Percentiles rank a stretch among this genome's conserved stretches.
Conservation (phyloP, 2,113 vertebrate species). For the Thermophis baileyi region DNA sequence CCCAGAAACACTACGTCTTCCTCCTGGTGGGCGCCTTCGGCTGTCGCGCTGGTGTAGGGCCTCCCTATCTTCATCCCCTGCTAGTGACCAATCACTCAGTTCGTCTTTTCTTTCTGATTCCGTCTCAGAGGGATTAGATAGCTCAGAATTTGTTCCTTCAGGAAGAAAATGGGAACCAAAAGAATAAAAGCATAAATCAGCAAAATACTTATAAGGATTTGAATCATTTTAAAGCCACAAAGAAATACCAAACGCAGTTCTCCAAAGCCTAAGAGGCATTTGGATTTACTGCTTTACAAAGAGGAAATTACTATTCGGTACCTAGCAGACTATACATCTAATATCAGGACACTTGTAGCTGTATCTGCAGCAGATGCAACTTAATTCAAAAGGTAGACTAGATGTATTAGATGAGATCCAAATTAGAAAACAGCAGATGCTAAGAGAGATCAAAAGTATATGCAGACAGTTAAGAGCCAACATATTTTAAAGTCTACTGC, state of each 20-base stretch:
- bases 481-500: background rate
- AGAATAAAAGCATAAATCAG: background rate
- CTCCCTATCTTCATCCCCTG: constrained; percentile 87
- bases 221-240: background rate
- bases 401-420: background rate
- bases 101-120: constrained; percentile 96
- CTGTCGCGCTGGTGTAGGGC: constrained; percentile 83
- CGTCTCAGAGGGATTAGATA: constrained; percentile 95
- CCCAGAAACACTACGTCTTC: constrained; percentile 79
- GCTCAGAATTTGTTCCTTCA: constrained; percentile 95
- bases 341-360: background rate
- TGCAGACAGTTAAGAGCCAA: background rate
- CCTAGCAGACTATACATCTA: background rate
- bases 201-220: background rate
- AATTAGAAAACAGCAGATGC: background rate
- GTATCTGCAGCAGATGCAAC: background rate
- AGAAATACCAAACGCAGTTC: background rate
- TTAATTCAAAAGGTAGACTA: background rate
- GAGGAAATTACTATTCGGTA: background rate
- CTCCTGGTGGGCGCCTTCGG: constrained; percentile 80
- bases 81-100: constrained; percentile 95
- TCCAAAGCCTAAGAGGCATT: background rate
- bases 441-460: background rate
- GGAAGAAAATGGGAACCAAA: constrained; percentile 33
- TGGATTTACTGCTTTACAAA: background rate